Evolutionary conservation across 2,888 invertebrate species (phyloP).

Genomic region (Ypsolopha sequella): DNA sequence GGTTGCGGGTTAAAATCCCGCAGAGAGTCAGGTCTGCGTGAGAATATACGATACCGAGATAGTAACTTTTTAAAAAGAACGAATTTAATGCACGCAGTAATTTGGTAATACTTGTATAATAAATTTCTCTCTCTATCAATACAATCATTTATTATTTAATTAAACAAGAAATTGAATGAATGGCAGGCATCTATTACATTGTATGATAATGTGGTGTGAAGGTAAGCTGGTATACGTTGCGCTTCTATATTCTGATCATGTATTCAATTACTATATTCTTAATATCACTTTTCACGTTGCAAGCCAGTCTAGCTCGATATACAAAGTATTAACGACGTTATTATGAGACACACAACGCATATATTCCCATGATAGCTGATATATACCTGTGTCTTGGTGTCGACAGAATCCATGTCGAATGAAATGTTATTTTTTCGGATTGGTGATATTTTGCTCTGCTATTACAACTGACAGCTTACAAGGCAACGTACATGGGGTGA

Average conservation of each 20-base stretch:
- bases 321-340: constrained; percentile 18
- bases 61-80: no score
- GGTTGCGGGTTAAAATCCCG: no score
- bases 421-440: constrained; percentile 8
- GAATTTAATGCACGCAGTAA: no score
- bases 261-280: constrained; percentile 28
- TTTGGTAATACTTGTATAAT: no score
- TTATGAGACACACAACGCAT: constrained; percentile 2
- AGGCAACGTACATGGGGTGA: neutral
- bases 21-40: no score
- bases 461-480: constrained; percentile 10
- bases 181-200: no score
- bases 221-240: constrained; percentile 1
- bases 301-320: constrained; percentile 1
- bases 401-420: neutral
- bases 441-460: constrained; percentile 11
- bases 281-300: constrained; percentile 19
- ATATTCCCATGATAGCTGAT: neutral
- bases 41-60: no score
- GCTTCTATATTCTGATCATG: constrained; percentile 24
- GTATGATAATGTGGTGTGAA: neutral
- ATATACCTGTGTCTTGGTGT: neutral
- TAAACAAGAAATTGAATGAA: no score
- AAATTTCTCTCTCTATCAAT: no score
- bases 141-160: no score